Base-by-base conservation (phyloP, 2,888 invertebrate species). In the Caradrina kadenii region DNA sequence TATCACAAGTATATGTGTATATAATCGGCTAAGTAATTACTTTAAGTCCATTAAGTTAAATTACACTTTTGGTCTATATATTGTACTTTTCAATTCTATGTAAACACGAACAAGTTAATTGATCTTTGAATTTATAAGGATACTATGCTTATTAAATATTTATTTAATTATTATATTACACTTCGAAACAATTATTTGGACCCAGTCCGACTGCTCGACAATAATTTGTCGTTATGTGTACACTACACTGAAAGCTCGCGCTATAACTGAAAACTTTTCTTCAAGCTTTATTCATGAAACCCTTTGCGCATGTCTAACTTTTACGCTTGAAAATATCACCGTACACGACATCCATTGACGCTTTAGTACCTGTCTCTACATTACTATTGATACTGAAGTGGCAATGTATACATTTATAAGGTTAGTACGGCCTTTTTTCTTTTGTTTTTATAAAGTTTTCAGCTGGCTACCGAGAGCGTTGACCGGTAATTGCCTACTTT, bases 181-280 rank as follows among this genome's bases (percentile, higher is more conserved):
- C 45, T 45, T 11, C 4, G 1, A 45, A 42, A 35, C 1, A 35
- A 26, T 15, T 52, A 17, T 35, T 53, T 62, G 19, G 35, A 39
- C 10, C 15, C 10, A 1, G 42, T 63, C 49, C 21, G 50, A 59
- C 17, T 31, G 42, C 2, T 59, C n/a, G 10, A 11, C 13, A 58
- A 35, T 8, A 55, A 15, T 55, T 22, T 52, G 49, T 26, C 10
- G 31, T 56, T 26, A 17, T 55, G 35, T 75, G 83, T 76, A 71
- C 80, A 83, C 80, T 62, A 59, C 73, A 75, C 69, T 64, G 81
- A 80, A 89, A 86, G 86, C 84, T 81, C 81, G 81, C 83, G 69
- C 59, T 83, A 63, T 77, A 79, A 92, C 92, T 91, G 88, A 89
- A 88, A 86, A 89, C 80, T 88, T 91, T 91, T 90, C 85, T 88